phyloP scores from a whole-genome alignment of 2,888 invertebrate species.

The Cantharis nigra region DNA sequence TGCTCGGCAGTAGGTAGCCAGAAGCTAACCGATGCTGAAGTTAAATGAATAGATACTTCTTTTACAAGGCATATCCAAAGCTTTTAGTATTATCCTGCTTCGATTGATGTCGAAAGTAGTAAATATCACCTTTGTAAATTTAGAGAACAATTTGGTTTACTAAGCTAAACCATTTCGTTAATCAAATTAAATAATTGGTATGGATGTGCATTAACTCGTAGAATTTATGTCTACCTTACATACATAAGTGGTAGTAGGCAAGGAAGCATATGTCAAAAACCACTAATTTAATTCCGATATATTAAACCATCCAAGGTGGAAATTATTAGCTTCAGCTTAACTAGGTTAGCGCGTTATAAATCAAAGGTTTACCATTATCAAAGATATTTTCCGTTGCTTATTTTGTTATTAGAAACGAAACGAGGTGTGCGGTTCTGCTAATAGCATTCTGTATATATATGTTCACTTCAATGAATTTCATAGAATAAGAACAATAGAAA shows the following conservation, averaged over 20 bases:
- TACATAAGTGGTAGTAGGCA: neutral
- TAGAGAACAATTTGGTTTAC: too few species aligned
- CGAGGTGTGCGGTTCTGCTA: constrained; percentile 10
- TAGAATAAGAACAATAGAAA: neutral
- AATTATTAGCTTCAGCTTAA: constrained; percentile 10
- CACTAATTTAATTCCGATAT: constrained; percentile 3
- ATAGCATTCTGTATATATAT: constrained; percentile 2
- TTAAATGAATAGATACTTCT: too few species aligned
- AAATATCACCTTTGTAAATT: too few species aligned
- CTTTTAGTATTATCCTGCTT: too few species aligned
- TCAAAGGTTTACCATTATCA: constrained; percentile 17
- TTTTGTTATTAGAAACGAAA: constrained; percentile 12
- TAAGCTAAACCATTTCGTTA: too few species aligned
- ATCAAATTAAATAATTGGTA: neutral
- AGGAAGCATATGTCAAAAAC: constrained; percentile 12
- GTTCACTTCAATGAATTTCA: neutral
- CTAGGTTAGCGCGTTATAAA: constrained; percentile 16
- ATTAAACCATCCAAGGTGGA: constrained; percentile 9
- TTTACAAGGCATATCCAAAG: too few species aligned
- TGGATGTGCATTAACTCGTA: neutral
- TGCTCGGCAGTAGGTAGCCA: neutral
- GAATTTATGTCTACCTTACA: neutral
- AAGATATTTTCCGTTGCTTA: constrained; percentile 10
- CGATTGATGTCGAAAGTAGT: too few species aligned
- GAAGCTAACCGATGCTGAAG: neutral